phyloP scores from a whole-genome alignment of 1,140 invertebrate genomes.

The Drosophila subpulchrella region DNA sequence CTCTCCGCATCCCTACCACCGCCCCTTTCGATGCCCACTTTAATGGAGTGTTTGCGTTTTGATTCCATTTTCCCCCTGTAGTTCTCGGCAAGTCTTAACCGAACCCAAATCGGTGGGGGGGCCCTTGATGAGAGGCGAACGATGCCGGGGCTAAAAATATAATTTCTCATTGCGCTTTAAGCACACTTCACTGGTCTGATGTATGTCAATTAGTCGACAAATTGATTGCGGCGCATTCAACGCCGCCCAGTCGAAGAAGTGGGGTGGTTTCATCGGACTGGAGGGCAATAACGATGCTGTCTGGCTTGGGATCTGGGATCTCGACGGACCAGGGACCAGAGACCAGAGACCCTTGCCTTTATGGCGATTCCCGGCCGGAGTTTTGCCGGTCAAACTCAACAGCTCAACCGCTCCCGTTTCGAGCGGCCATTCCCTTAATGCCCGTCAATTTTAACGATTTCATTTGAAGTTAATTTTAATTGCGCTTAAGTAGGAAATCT shows the following conservation, averaged over 20 bases:
- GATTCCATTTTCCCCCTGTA: constrained; percentile 36
- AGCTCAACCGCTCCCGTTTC: constrained; percentile 13
- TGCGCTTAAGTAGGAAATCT: constrained; percentile 77
- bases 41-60: constrained; percentile 56
- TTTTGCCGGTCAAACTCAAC: constrained; percentile 38
- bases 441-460: constrained; percentile 45
- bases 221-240: constrained; percentile 66
- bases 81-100: constrained; percentile 2
- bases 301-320: constrained; percentile 15
- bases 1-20: background rate
- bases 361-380: constrained; percentile 25
- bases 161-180: constrained; percentile 67
- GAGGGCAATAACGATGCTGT: constrained; percentile 19
- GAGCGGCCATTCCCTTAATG: constrained; percentile 41
- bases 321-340: background rate
- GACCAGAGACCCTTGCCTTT: constrained; percentile 3
- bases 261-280: constrained; percentile 8
- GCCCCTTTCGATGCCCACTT: constrained; percentile 32
- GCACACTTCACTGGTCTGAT: constrained; percentile 60
- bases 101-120: background rate
- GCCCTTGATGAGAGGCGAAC: constrained; percentile 4
- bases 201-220: constrained; percentile 79
- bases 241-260: constrained; percentile 41
- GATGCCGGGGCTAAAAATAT: constrained; percentile 58
- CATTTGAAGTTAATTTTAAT: constrained; percentile 78